phyloP scores from a whole-genome alignment of 1,140 invertebrate species.

The Sitobion miscanthi region DNA sequence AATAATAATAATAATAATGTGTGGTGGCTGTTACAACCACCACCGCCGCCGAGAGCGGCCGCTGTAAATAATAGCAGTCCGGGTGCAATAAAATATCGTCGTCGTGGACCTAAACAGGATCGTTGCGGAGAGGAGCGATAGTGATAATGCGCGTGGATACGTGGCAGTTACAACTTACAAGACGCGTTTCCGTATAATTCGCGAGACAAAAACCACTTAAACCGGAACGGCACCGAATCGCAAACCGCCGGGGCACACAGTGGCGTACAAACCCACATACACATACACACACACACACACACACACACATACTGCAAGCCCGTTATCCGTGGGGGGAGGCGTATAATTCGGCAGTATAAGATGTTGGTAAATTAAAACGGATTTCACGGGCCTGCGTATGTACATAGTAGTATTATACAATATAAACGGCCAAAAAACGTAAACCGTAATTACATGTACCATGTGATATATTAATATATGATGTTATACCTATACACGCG shows the following conservation, averaged over 20 bases:
- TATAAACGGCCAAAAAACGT: not conserved
- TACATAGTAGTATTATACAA: too few relatives aligned
- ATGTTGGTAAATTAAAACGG: not conserved
- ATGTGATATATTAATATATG: not conserved
- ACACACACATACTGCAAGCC: not conserved
- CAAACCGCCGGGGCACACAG: not conserved
- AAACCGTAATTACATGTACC: not conserved
- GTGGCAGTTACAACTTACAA: not conserved
- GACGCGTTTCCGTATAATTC: not conserved
- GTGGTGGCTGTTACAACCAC: too few relatives aligned
- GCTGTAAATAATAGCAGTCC: too few relatives aligned
- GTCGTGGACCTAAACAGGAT: not conserved
- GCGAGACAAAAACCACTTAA: not conserved
- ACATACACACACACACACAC: too few relatives aligned
- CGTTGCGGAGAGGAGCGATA: not conserved
- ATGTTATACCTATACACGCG: not conserved
- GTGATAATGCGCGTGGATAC: not conserved
- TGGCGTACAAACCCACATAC: too few relatives aligned
- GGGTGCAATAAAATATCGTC: not conserved
- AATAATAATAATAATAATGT: too few relatives aligned
- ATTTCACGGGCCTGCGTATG: not conserved
- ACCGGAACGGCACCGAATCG: not conserved
- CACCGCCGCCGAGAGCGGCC: too few relatives aligned
- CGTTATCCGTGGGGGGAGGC: not conserved
- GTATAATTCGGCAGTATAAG: slow-evolving; percentile 8